Conservation (phyloP, 2,888 invertebrate genomes). For the Alentia gelatinosa region DNA sequence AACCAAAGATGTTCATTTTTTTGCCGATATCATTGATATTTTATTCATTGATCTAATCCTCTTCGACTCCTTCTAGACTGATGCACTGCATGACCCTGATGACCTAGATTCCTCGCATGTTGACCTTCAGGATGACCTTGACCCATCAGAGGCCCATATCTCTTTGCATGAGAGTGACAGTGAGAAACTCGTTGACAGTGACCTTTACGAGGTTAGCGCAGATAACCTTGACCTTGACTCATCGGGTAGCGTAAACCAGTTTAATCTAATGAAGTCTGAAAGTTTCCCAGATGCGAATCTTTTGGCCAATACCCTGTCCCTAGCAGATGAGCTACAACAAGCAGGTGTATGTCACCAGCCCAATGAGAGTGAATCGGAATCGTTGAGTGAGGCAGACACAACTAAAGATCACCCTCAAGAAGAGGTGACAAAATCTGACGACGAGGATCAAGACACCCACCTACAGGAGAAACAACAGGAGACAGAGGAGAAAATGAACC, state of each 20-base stretch:
- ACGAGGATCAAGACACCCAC: too few relatives aligned
- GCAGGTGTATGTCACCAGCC: not conserved
- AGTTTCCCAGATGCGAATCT: not conserved
- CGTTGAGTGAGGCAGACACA: too few relatives aligned
- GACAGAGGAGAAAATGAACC: too few relatives aligned
- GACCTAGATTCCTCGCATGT: constrained; percentile 46
- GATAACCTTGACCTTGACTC: not conserved
- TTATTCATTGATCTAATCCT: not conserved
- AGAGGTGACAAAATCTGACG: too few relatives aligned
- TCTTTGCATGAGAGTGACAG: not conserved
- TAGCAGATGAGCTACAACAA: constrained; percentile 17
- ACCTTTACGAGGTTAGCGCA: not conserved
- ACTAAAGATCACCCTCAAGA: too few relatives aligned
- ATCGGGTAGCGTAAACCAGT: not conserved
- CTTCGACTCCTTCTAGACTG: constrained; percentile 33
- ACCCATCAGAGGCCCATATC: not conserved
- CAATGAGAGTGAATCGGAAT: not conserved
- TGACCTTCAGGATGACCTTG: constrained; percentile 43
- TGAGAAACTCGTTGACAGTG: not conserved
- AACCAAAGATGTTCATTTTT: not conserved
- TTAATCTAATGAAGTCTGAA: not conserved
- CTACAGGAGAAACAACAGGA: too few relatives aligned
- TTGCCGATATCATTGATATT: not conserved
- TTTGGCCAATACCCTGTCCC: not conserved
- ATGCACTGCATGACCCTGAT: constrained; percentile 50